Base-by-base conservation (phyloP, 2,888 invertebrate genomes). In the Cremastinae sp. region DNA sequence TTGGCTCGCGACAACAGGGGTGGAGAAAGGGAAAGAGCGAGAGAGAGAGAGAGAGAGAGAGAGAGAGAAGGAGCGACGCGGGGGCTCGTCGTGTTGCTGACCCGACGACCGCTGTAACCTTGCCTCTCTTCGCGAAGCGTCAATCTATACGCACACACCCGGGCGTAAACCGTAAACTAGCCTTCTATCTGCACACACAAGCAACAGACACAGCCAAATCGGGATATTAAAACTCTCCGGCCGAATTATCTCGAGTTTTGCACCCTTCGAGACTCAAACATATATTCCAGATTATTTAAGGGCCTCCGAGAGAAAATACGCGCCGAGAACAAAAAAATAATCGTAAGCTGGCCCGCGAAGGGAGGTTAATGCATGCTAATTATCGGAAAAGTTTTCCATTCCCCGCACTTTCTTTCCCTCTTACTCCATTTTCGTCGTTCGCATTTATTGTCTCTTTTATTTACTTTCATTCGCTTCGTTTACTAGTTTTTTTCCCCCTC, bases 61-160 rank as follows among this genome's bases (percentile, higher is more conserved):
- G n/a, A n/a, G n/a, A n/a, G n/a, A 77, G 78, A 79, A 77, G 79
- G 41, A 41, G 12, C 2, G 41, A 41, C 28, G 28, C 28, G 81
- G 79, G 78, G 84, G 85, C 83, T 84, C 87, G 82, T 87, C 86
- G 85, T 86, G 88, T 88, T 88, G 88, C 88, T 88, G 88, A 88
- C 88, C 88, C 84, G 85, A 87, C 88, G 88, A 87, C 88, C 88
- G 86, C 84, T 86, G 81, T 88, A 88, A 88, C 88, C 88, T 88
- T 88, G 86, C 83, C 41, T 62, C 38, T 54, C 22, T 22, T 64
- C 54, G 53, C 47, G 54, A 66, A 54, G 16, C 54, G 8, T 45
- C n/a, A 8, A 54, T 45, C 28, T 12, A 34, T 54, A 54, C 34
- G 45, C 34, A 41, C 3, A 16, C 0, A 51, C 28, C 28, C 2